These are phyloP conservation scores for Muricea muricata DNA, from an alignment of 92 coral and sea anemone species.

Conservation along the genomic window DNA sequence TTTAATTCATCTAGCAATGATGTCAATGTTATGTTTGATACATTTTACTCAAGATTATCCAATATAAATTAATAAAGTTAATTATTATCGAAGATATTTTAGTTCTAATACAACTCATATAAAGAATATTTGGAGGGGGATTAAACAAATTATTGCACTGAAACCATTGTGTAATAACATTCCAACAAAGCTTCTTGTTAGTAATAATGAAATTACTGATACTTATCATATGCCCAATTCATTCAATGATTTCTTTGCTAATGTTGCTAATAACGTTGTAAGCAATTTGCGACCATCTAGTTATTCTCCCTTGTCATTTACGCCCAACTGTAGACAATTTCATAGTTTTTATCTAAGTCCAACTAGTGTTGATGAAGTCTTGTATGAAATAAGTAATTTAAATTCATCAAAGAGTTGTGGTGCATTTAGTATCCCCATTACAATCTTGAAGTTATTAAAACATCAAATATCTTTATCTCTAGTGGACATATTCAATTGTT, in stretches of 20 bases:
- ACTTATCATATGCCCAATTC: neutral
- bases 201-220: constrained; percentile 1
- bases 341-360: neutral
- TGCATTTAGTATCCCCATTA: constrained; percentile 39
- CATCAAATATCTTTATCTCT: constrained; percentile 8
- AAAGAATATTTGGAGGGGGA: too few species aligned
- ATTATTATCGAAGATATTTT: neutral
- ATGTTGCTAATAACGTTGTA: neutral
- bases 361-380: constrained; percentile 19
- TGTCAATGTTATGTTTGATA: neutral
- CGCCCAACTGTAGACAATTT: neutral
- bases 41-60: neutral
- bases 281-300: neutral
- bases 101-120: too few species aligned
- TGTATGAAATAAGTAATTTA: constrained; percentile 18
- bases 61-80: neutral
- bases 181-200: too few species aligned
- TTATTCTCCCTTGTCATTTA: neutral
- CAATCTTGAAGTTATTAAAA: constrained; percentile 43
- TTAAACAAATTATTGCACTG: neutral
- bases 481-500: constrained; percentile 44
- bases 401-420: constrained; percentile 31
- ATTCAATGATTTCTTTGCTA: constrained; percentile 15
- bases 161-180: too few species aligned
- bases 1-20: neutral